A percentile compares a stretch with the other conserved stretches of the same genome.
Evolutionary conservation across 2,797 vertebrate species (phyloP).

Genomic region (Karalla daura): DNA sequence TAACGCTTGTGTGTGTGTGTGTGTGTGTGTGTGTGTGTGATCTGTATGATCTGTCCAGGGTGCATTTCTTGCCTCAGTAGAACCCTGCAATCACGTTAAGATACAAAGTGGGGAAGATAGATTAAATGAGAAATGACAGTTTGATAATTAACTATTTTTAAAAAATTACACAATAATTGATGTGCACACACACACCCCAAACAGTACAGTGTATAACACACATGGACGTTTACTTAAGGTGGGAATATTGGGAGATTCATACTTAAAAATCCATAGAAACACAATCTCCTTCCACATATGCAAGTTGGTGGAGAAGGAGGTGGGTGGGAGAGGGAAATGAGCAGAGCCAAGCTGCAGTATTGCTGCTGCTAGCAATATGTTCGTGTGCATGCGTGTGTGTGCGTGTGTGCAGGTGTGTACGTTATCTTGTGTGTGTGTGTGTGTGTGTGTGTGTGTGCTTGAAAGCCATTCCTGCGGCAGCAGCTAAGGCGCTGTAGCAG

Average conservation of each 20-base stretch:
- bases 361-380: conserved; percentile 71
- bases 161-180: background rate
- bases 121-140: background rate
- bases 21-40: no score
- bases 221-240: conserved; percentile 22
- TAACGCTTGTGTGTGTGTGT: no score
- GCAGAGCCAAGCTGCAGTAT: conserved; percentile 68
- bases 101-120: background rate
- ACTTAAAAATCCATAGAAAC: conserved; percentile 69
- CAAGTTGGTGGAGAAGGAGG: conserved; percentile 61
- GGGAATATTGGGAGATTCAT: conserved; percentile 28
- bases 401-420: conserved; percentile 43
- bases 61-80: no score
- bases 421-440: conserved; percentile 44
- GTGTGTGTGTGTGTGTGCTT: conserved; percentile 25
- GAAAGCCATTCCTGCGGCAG: conserved; percentile 71
- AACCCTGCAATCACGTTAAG: no score
- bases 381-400: conserved; percentile 55
- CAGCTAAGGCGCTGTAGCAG: conserved; percentile 80
- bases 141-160: background rate
- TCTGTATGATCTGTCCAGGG: no score
- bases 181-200: background rate
- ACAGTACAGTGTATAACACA: conserved; percentile 3
- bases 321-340: conserved; percentile 68
- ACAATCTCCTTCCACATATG: conserved; percentile 70